Conservation (phyloP, 1,140 invertebrate genomes). For the Diachasma alloeum region DNA sequence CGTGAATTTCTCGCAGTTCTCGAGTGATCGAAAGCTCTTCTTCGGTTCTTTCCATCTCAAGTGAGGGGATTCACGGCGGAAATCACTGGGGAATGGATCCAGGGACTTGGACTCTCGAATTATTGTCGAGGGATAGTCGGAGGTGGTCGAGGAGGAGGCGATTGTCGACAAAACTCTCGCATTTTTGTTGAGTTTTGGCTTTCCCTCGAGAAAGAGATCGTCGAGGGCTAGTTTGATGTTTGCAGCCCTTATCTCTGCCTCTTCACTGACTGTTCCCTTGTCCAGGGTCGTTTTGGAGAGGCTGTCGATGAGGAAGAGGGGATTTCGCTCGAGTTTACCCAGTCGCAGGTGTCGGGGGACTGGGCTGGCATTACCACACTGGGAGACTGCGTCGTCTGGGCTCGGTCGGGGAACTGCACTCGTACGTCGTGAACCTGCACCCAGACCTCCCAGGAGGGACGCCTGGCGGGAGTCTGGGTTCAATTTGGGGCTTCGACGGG, state of each 20-base stretch:
- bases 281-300: constrained; percentile 64
- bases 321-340: constrained; percentile 48
- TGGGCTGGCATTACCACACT: constrained; percentile 52
- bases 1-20: constrained; percentile 63
- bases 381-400: constrained; percentile 49
- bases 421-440: constrained; percentile 67
- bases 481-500: constrained; percentile 78
- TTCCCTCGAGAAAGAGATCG: constrained; percentile 49
- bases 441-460: constrained; percentile 59
- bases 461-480: constrained; percentile 76
- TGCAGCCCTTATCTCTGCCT: constrained; percentile 53
- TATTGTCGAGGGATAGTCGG: constrained; percentile 54
- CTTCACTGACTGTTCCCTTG: constrained; percentile 57
- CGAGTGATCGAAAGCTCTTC: constrained; percentile 52
- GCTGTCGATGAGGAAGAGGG: constrained; percentile 50
- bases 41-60: constrained; percentile 46
- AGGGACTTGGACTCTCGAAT: constrained; percentile 65
- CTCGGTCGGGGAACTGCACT: constrained; percentile 59
- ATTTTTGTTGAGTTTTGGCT: constrained; percentile 48
- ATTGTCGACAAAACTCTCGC: constrained; percentile 64
- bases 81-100: constrained; percentile 60
- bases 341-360: constrained; percentile 41
- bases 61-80: constrained; percentile 29
- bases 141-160: constrained; percentile 66
- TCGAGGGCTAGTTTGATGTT: constrained; percentile 56